Base-by-base conservation (phyloP, 2,888 invertebrate genomes). In the Anoplius nigerrimus region DNA sequence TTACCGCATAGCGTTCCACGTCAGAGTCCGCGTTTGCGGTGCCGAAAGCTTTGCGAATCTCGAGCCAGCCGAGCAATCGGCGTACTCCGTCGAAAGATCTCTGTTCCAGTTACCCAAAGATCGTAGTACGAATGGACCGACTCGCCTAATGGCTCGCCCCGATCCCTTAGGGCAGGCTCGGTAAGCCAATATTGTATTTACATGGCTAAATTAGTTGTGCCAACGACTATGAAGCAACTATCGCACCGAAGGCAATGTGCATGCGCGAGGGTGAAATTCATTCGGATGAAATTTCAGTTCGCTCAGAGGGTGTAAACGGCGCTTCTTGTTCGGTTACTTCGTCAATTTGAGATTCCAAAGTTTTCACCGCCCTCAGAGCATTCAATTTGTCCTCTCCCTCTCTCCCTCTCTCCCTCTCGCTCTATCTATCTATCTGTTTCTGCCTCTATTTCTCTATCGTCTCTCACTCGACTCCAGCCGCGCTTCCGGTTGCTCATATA, bases 161-260 rank as follows among this genome's bases (percentile, higher is more conserved):
- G 63, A 59, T 68, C 64, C 59, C 68, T n/a, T 43, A 53, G 34
- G 57, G 69, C 18, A 42, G 66, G 59, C 43, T 62, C 59, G 57
- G 45, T 61, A 48, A 69, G 66, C 62, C 77, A 76, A 74, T 76
- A 71, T 74, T 62, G 62, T 74, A 76, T 76, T 74, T 76, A 74
- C 71, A 71, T 61, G 71, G 64, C 58, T 55, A 74, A 74, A 76
- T 76, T 76, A 71, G 66, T 76, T 74, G 64, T 63, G 42, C 48
- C 52, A 69, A 65, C 62, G 34, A 34, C 4, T 56, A 64, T 11
- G 55, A 66, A 46, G 46, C 46, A 61, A 43, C 65, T 66, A 54
- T 62, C 45, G 16, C 46, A 46, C 22, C 13, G 24, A 5, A 45
- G 21, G 45, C 20, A 5, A 21, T 45, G 11, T 2, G 46, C 8